These are phyloP conservation scores for Myotis daubentonii DNA, from an alignment of 2,797 vertebrate species.

Conservation along the genomic window DNA sequence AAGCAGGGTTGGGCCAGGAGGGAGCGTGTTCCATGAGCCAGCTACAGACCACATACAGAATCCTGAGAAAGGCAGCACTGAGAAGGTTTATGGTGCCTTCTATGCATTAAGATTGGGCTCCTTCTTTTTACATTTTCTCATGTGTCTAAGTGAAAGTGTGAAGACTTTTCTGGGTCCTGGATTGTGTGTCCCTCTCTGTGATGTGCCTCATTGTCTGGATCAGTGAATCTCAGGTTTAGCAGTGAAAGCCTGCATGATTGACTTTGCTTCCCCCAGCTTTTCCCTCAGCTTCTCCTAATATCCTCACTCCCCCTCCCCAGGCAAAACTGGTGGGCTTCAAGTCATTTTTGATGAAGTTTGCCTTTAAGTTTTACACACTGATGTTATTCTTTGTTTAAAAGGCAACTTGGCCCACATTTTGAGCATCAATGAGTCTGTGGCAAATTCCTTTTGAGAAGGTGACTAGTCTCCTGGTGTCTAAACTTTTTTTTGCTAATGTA, in stretches of 20 bases:
- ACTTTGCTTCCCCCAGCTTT: background rate
- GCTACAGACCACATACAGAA: background rate
- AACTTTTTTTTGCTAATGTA: constrained; percentile 35
- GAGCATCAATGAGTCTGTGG: background rate
- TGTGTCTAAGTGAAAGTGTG: background rate
- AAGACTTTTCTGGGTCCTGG: background rate
- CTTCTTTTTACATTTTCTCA: background rate
- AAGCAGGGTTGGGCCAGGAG: background rate
- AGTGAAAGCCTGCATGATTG: background rate
- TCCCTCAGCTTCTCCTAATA: background rate
- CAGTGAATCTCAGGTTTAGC: background rate
- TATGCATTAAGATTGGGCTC: background rate
- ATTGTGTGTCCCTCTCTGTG: background rate
- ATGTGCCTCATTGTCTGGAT: background rate
- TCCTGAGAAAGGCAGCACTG: background rate
- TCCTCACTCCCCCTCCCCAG: background rate
- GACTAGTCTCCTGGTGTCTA: background rate
- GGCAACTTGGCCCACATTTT: background rate
- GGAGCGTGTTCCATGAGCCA: background rate
- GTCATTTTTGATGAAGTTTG: background rate
- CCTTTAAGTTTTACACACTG: background rate
- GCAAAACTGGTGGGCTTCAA: background rate
- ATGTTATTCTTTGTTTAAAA: constrained; percentile 44
- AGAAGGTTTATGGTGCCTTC: background rate
- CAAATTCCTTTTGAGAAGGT: background rate